Percentiles rank a stretch among this genome's conserved stretches.
These are phyloP conservation scores for Lota lota DNA, from an alignment of 2,113 vertebrate genomes.

Conservation along the genomic window DNA sequence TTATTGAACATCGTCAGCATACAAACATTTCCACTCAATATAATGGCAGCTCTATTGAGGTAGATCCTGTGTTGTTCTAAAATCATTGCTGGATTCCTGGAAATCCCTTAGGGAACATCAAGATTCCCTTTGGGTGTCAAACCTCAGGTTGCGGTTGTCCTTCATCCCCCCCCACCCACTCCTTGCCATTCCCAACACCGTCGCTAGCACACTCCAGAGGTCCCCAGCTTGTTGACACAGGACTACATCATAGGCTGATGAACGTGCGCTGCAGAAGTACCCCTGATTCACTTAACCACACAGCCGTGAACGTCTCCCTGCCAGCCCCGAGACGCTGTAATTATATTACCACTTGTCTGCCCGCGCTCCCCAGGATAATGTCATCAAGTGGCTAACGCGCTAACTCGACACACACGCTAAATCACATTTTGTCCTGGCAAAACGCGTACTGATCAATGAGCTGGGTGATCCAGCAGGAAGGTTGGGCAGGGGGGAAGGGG, in stretches of 20 bases:
- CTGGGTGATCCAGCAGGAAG: constrained; percentile 15
- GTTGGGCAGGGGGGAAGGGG: neutral
- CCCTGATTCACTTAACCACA: constrained; percentile 50
- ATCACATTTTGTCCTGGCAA: constrained; percentile 50
- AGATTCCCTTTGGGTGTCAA: neutral
- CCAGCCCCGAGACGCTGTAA: constrained; percentile 41
- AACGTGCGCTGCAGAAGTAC: constrained; percentile 41
- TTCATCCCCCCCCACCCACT: neutral
- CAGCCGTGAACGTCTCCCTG: constrained; percentile 50
- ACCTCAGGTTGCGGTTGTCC: neutral
- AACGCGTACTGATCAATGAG: constrained; percentile 50
- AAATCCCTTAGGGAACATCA: neutral
- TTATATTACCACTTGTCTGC: constrained; percentile 54
- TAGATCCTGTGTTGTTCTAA: no score
- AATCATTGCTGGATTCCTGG: neutral
- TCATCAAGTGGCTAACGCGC: constrained; percentile 49
- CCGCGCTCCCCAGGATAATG: constrained; percentile 42
- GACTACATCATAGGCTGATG: constrained; percentile 64
- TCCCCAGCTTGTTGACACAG: constrained; percentile 60
- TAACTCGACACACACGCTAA: constrained; percentile 39
- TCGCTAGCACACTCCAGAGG: constrained; percentile 16
- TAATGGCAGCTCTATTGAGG: no score
- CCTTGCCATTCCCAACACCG: neutral
- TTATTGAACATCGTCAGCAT: no score
- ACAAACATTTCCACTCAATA: neutral